A percentile compares a stretch with the other conserved stretches of the same genome.
Evolutionary conservation across 2,888 invertebrate species (phyloP).

Genomic region (Oligia fasciuncula): DNA sequence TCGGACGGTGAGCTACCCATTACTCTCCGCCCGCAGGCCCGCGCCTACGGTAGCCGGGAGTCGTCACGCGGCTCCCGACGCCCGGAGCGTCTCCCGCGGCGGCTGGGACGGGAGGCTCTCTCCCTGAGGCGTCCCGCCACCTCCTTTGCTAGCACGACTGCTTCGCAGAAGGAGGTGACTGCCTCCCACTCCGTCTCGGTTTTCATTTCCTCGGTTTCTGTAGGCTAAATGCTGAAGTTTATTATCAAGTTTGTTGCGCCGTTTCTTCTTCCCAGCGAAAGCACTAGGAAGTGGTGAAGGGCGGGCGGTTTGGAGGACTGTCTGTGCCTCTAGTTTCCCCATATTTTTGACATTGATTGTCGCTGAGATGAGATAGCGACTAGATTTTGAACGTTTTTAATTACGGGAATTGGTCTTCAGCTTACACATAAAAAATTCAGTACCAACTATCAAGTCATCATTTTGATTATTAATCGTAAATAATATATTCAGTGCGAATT

Average conservation of each 20-base stretch:
- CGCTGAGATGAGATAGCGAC: background rate
- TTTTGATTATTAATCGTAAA: conserved; percentile 54
- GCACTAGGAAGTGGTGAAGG: background rate
- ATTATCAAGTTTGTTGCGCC: background rate
- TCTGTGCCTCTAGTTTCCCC: background rate
- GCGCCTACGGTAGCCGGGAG: too few species aligned
- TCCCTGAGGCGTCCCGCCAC: too few species aligned
- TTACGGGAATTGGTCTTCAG: background rate
- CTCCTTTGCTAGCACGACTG: too few species aligned
- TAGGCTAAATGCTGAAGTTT: background rate
- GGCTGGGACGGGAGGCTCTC: too few species aligned
- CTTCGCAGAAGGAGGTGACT: too few species aligned
- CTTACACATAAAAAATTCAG: conserved; percentile 17
- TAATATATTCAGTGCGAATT: conserved; percentile 74
- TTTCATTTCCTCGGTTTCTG: background rate
- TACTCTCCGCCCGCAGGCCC: too few species aligned
- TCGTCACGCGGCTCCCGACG: too few species aligned
- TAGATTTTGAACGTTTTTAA: background rate
- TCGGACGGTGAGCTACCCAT: too few species aligned
- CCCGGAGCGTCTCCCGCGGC: too few species aligned
- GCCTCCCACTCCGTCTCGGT: too few species aligned
- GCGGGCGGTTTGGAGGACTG: background rate
- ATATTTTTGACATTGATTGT: background rate
- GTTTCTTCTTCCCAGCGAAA: background rate
- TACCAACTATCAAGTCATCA: conserved; percentile 45